phyloP scores from a whole-genome alignment of 2,888 invertebrate species.

The Neria commutata region DNA sequence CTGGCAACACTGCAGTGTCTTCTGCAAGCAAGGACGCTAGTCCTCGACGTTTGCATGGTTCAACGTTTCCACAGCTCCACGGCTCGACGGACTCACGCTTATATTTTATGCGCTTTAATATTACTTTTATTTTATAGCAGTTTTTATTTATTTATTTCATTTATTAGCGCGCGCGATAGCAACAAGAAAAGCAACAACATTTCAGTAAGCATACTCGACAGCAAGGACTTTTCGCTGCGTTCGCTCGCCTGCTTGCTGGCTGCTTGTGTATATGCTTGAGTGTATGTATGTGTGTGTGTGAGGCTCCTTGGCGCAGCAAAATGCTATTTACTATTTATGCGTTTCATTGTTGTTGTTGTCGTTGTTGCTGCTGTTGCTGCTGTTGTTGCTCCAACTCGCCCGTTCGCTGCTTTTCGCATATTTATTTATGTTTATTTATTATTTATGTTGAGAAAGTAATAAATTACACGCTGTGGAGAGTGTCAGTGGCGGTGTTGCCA shows the following conservation, averaged over 20 bases:
- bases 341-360: conserved; percentile 13
- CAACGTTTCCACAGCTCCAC: too few relatives aligned
- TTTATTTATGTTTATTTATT: conserved; percentile 55
- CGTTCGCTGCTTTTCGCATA: conserved; percentile 30
- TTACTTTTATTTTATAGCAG: too few relatives aligned
- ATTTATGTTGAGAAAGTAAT: conserved; percentile 56
- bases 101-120: too few relatives aligned
- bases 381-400: conserved; percentile 15
- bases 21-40: too few relatives aligned
- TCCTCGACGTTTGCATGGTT: too few relatives aligned
- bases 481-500: conserved; percentile 37
- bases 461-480: conserved; percentile 52
- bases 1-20: too few relatives aligned
- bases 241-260: background rate
- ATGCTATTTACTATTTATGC: background rate
- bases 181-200: too few relatives aligned
- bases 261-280: background rate
- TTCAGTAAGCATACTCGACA: too few relatives aligned
- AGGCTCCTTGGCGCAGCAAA: background rate
- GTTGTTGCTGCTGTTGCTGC: conserved; percentile 7
- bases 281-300: background rate
- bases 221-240: too few relatives aligned
- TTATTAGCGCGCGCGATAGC: too few relatives aligned
- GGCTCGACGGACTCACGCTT: too few relatives aligned
- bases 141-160: too few relatives aligned